These are phyloP conservation scores for Rhodinocichla rosea DNA, from an alignment of 2,113 vertebrate genomes.

Conservation along the genomic window DNA sequence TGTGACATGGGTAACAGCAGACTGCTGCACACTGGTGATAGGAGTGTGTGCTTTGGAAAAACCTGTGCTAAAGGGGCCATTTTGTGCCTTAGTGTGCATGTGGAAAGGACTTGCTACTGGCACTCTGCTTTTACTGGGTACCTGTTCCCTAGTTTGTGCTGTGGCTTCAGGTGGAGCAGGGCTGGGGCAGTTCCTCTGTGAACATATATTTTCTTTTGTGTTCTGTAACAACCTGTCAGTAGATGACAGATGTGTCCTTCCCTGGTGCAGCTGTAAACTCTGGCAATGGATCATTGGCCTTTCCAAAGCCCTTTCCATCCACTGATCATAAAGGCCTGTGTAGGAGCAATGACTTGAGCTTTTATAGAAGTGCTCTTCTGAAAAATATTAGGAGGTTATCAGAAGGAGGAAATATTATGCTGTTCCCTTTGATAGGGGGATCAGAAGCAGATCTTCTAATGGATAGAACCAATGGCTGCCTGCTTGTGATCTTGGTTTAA, in stretches of 20 bases:
- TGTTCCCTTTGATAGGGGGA: not conserved
- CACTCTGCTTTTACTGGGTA: not conserved
- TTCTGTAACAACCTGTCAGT: not conserved
- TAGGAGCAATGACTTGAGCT: not conserved
- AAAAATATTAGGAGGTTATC: not conserved
- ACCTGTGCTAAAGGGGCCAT: not conserved
- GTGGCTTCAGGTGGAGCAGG: not conserved
- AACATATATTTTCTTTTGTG: not conserved
- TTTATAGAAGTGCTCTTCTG: not conserved
- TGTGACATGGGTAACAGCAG: not conserved
- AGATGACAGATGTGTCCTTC: not conserved
- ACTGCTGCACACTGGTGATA: not conserved
- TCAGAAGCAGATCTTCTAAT: not conserved
- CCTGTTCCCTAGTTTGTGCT: not conserved
- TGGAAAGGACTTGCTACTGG: not conserved
- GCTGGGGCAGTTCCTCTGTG: not conserved
- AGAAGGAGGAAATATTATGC: not conserved
- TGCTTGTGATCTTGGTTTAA: conserved; percentile 22
- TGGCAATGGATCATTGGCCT: not conserved
- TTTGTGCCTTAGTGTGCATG: not conserved
- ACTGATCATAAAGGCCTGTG: not conserved
- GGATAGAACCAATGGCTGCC: not conserved
- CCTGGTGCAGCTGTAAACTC: not conserved
- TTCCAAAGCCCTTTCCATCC: not conserved
- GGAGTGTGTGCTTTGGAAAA: not conserved